Percentiles rank a stretch among this genome's conserved stretches.
Evolutionary conservation across 37 sponge, comb jelly and placozoan genomes (phyloP).

Genomic region (Chondrilla cf. caribensis): DNA sequence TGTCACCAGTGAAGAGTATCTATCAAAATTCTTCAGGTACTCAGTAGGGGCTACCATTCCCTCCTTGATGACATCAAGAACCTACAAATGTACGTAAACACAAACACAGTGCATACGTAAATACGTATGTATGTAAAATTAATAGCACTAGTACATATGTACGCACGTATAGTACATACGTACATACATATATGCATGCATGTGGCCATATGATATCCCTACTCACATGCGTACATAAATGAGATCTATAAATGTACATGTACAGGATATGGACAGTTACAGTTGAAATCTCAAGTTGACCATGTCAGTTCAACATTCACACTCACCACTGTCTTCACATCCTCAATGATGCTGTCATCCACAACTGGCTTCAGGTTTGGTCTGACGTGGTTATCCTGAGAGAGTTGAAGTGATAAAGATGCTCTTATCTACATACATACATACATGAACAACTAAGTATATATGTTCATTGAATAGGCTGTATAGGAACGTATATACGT

Average conservation of each 20-base stretch:
- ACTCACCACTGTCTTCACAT: conserved; percentile 72
- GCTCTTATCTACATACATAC: too few relatives aligned
- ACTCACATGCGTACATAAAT: too few relatives aligned
- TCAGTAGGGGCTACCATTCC: conserved; percentile 62
- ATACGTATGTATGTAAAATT: neutral
- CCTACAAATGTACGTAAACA: conserved; percentile 5
- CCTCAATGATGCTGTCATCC: conserved; percentile 55
- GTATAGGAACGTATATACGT: neutral
- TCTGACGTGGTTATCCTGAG: conserved; percentile 37
- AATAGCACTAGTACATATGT: neutral
- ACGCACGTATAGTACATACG: neutral
- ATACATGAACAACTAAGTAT: too few relatives aligned
- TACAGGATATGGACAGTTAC: too few relatives aligned
- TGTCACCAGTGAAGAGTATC: conserved; percentile 66
- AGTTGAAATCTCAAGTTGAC: neutral
- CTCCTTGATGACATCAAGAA: conserved; percentile 17
- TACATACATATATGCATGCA: neutral
- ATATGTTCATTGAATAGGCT: neutral
- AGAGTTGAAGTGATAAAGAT: too few relatives aligned
- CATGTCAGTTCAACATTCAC: too few relatives aligned
- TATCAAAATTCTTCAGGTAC: conserved; percentile 77
- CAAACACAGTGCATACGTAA: neutral
- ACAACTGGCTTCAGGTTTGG: conserved; percentile 79
- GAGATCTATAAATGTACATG: too few relatives aligned
- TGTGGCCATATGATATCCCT: too few relatives aligned